Evolutionary conservation across 92 coral and sea anemone species (phyloP).

Genomic region (Palythoa grandiflora): DNA sequence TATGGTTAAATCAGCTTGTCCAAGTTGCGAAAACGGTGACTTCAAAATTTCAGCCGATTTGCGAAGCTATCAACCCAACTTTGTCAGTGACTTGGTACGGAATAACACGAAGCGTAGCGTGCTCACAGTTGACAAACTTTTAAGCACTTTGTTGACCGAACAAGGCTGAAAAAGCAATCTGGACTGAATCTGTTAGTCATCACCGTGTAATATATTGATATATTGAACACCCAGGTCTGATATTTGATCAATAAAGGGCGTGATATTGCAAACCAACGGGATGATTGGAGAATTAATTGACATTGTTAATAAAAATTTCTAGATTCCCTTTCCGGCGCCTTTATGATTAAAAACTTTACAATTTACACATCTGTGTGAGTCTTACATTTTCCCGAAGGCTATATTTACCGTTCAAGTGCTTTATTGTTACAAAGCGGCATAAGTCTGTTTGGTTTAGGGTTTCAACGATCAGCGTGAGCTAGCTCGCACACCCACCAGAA

Average conservation of each 20-base stretch:
- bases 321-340: constrained; percentile 33
- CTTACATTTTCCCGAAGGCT: not conserved
- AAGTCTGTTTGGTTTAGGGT: not conserved
- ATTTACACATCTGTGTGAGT: not conserved
- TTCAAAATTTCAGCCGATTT: not conserved
- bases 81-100: not conserved
- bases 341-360: constrained; percentile 10
- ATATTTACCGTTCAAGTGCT: not conserved
- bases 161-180: constrained; percentile 30
- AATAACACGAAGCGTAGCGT: not conserved
- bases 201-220: constrained; percentile 14
- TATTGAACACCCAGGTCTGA: constrained; percentile 28
- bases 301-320: not conserved
- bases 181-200: constrained; percentile 21
- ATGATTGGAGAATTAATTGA: not conserved
- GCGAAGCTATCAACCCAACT: not conserved
- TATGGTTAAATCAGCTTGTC: not conserved
- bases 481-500: not conserved
- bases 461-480: not conserved
- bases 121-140: not conserved
- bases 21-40: not conserved
- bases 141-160: constrained; percentile 39
- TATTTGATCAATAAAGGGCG: constrained; percentile 15
- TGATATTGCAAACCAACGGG: constrained; percentile 32
- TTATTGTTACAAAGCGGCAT: not conserved